Conservation (phyloP, 2,888 invertebrate species). For the Apodemia zela region DNA sequence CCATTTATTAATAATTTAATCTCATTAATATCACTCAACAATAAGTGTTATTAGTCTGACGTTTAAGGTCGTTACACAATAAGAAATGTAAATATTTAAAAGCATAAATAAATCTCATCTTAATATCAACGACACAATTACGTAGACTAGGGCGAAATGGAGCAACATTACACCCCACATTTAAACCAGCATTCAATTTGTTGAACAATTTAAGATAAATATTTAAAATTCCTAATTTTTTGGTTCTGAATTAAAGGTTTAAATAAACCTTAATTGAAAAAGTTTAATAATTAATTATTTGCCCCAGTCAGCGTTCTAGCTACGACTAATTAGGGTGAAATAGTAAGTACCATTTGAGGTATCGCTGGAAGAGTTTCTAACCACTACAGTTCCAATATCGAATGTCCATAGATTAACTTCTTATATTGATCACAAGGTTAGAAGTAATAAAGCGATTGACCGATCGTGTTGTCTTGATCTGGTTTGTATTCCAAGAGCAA, state of each 20-base stretch:
- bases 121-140: not conserved
- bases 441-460: too few species aligned
- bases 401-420: too few species aligned
- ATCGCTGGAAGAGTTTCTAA: not conserved
- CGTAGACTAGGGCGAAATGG: conserved; percentile 6
- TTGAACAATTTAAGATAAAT: not conserved
- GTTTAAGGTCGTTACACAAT: conserved; percentile 24
- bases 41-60: conserved; percentile 6
- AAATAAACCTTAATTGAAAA: not conserved
- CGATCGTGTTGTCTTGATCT: too few species aligned
- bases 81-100: conserved; percentile 32
- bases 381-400: not conserved
- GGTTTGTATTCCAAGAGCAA: too few species aligned
- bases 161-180: not conserved
- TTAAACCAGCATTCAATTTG: not conserved
- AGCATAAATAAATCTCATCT: conserved; percentile 31
- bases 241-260: not conserved
- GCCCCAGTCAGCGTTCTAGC: conserved; percentile 4
- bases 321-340: conserved; percentile 7
- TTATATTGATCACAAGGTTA: too few species aligned
- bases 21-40: conserved; percentile 9
- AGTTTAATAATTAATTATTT: not conserved
- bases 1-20: conserved; percentile 3
- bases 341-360: not conserved
- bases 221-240: not conserved